Evolutionary conservation across 2,888 invertebrate species (phyloP).

Genomic region (Barypeithes pellucidus): DNA sequence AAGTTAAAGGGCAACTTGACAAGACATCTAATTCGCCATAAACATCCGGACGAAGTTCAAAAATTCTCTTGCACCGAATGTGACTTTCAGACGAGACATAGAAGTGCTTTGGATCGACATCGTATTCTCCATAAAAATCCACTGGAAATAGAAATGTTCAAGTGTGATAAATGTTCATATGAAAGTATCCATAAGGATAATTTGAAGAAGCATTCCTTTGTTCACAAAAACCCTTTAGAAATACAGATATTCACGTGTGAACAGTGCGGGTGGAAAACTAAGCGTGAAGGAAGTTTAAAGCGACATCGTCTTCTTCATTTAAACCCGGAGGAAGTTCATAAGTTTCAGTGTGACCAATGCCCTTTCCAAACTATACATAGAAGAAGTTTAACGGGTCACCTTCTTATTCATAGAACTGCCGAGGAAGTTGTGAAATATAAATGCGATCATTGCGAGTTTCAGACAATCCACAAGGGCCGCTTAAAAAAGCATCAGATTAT

Average conservation of each 20-base stretch:
- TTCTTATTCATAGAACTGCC: slow-evolving; percentile 6
- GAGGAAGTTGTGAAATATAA: slow-evolving; percentile 8
- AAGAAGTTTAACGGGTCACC: slow-evolving; percentile 5
- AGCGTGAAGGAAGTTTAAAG: slow-evolving; percentile 3
- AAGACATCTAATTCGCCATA: not conserved
- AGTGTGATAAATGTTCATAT: slow-evolving; percentile 5
- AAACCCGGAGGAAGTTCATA: not conserved
- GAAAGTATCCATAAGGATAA: slow-evolving; percentile 2
- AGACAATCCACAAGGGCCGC: slow-evolving; percentile 1
- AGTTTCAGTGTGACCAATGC: slow-evolving; percentile 7
- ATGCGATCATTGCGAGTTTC: slow-evolving; percentile 2
- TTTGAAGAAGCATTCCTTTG: slow-evolving; percentile 3
- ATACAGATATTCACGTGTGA: not conserved
- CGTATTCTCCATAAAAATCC: slow-evolving; percentile 5
- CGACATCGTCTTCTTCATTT: slow-evolving; percentile 8
- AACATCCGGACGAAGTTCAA: not conserved
- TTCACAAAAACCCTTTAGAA: slow-evolving; percentile 3
- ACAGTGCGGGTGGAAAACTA: slow-evolving; percentile 2
- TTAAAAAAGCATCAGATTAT: slow-evolving; percentile 7
- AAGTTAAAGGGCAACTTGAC: not conserved
- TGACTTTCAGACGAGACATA: not conserved
- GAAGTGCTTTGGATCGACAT: not conserved
- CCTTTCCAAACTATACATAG: slow-evolving; percentile 4
- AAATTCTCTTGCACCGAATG: not conserved
- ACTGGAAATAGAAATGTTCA: not conserved